Evolutionary conservation across 2,797 vertebrate species (phyloP).

Genomic region (Gambusia yucatana): DNA sequence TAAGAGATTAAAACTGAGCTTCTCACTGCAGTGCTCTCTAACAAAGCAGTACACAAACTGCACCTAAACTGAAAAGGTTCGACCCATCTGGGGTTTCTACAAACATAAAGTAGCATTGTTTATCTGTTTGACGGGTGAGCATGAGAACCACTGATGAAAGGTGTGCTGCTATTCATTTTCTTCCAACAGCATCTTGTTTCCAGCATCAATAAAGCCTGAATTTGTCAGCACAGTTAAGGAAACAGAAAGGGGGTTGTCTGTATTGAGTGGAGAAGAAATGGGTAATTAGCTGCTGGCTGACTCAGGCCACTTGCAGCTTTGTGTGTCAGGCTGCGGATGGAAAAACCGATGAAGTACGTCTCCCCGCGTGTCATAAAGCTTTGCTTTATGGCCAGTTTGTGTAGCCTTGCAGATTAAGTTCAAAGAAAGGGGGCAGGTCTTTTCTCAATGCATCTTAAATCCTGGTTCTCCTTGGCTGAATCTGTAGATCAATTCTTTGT

Average conservation of each 20-base stretch:
- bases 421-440: constrained; percentile 76
- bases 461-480: constrained; percentile 72
- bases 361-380: constrained; percentile 79
- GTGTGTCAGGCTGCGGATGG: constrained; percentile 70
- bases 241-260: constrained; percentile 41
- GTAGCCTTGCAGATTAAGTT: constrained; percentile 82
- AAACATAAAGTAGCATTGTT: background rate
- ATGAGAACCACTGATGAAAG: constrained; percentile 10
- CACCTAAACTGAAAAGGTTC: background rate
- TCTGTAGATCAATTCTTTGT: constrained; percentile 75
- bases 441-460: constrained; percentile 78
- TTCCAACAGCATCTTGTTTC: constrained; percentile 39
- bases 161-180: constrained; percentile 28
- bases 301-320: constrained; percentile 76
- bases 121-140: background rate
- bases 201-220: constrained; percentile 61
- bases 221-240: constrained; percentile 65
- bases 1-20: background rate
- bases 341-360: constrained; percentile 77
- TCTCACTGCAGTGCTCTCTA: background rate
- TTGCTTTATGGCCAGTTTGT: constrained; percentile 80
- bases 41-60: background rate
- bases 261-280: constrained; percentile 71
- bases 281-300: constrained; percentile 80
- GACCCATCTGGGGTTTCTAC: background rate